A percentile compares a stretch with the other conserved stretches of the same genome.
phyloP scores from a whole-genome alignment of 1,140 invertebrate genomes.

The Zaprionus nigranus region DNA sequence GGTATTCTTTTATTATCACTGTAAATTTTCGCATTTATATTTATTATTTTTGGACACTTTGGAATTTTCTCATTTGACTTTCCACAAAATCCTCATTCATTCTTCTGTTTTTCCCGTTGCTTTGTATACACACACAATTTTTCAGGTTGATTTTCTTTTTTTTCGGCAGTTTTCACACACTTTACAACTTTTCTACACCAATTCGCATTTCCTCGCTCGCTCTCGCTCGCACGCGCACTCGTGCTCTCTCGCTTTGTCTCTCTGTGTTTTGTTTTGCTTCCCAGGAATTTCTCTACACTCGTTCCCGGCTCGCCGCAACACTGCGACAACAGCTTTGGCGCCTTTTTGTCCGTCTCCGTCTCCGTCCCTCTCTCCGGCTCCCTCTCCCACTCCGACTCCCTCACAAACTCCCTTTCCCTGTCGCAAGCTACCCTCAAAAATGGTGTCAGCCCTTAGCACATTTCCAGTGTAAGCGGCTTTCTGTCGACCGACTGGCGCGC shows the following conservation, averaged over 20 bases:
- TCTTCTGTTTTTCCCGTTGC: background rate
- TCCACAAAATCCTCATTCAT: background rate
- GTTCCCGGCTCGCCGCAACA: constrained; percentile 14
- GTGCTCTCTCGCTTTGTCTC: constrained; percentile 9
- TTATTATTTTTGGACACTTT: background rate
- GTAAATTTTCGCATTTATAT: background rate
- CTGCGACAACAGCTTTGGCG: constrained; percentile 43
- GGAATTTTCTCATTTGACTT: constrained; percentile 3
- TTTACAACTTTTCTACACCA: constrained; percentile 46
- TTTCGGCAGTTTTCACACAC: constrained; percentile 23
- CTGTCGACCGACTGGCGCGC: constrained; percentile 11
- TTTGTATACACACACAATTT: constrained; percentile 6
- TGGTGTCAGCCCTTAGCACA: constrained; percentile 23
- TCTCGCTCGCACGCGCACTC: constrained; percentile 11
- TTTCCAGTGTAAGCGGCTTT: constrained; percentile 27
- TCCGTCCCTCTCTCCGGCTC: background rate
- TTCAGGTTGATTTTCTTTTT: constrained; percentile 19
- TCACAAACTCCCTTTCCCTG: background rate
- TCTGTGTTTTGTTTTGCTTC: constrained; percentile 45
- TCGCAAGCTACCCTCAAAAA: constrained; percentile 23
- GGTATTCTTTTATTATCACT: background rate
- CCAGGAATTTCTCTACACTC: constrained; percentile 36
- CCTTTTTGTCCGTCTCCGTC: constrained; percentile 52
- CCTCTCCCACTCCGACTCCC: background rate
- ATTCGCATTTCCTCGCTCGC: constrained; percentile 19